Base-by-base conservation (phyloP, 2,113 vertebrate species). In the Coregonus clupeaformis region DNA sequence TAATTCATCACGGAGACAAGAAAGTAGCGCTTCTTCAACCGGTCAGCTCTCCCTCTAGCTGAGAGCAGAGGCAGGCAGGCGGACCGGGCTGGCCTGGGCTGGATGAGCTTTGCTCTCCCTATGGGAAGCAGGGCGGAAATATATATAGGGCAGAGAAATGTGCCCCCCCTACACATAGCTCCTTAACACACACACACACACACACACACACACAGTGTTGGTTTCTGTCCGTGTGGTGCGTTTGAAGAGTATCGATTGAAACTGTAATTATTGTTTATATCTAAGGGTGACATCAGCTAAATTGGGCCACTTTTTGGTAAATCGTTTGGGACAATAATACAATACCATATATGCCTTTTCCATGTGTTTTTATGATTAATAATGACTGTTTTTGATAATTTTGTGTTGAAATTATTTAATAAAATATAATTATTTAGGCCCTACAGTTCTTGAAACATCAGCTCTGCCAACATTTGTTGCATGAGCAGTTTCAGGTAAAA, bases 1-100 rank as follows among this genome's bases (percentile, higher is more conserved):
- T 94, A 93, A 93, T 94, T 94, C 88, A 94, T 93, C 79, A 84
- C 75, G 76, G 62, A 92, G 89, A 90, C 89, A 89, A 89, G 90
- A 92, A 91, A 91, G 88, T 87, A 89, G 80, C 78, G 76, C 85
- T 88, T 77, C 73, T 87, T 77, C 87, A 84, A 82, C 88, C 84
- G 86, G 80, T 78, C 85, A 87, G 87, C 74, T 80, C 36, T 42
- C 75, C 82, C 75, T 89, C 83, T 84, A 79, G 79, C 86, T 67
- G 62, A 84, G 66, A 82, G 68, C 71, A 76, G 42, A 74, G 68
- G 68, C 75, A 55, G 47, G 70, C 3, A 47, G 73, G 70, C 52
- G 67, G 84, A 66, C 68, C 66, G 75, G 75, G n/a, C 6, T 62
- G 45, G 49, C 52, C 74, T 64, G 77, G 74, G 36, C 36, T 42